Evolutionary conservation across 2,113 vertebrate genomes (phyloP).

Genomic region (Okapia johnstoni): DNA sequence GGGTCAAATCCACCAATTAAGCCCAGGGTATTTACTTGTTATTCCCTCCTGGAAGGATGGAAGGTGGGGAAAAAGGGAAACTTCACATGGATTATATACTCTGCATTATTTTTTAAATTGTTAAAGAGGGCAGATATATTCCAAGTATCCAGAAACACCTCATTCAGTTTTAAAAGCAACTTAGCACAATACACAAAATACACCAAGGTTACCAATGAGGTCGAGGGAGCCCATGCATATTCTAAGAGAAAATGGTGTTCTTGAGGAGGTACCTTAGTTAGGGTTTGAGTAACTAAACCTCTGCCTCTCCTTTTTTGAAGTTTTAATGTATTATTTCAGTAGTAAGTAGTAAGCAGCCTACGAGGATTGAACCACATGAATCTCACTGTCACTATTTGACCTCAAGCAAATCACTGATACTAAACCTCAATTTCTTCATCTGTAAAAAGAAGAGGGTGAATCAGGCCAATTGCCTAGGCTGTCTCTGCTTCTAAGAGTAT

Average conservation of each 20-base stretch:
- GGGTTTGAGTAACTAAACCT: not conserved
- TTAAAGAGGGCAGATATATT: not conserved
- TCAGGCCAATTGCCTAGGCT: not conserved
- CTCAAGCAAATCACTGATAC: not conserved
- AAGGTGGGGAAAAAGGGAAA: not conserved
- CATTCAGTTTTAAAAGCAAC: not conserved
- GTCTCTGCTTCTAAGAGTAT: not conserved
- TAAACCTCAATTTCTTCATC: conserved; percentile 8
- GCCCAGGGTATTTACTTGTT: not conserved
- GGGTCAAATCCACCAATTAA: not conserved
- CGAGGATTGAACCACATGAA: not conserved
- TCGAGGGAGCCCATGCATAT: not conserved
- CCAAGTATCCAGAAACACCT: not conserved
- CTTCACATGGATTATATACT: not conserved
- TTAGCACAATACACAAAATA: not conserved
- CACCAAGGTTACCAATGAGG: not conserved
- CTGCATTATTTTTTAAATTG: not conserved
- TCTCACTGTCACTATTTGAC: not conserved
- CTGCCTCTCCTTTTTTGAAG: not conserved
- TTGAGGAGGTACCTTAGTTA: not conserved
- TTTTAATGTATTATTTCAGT: not conserved
- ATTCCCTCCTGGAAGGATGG: not conserved
- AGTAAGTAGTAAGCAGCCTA: not conserved
- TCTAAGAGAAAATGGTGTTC: not conserved
- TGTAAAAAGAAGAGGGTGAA: not conserved